A percentile compares a stretch with the other conserved stretches of the same genome.
phyloP scores from a whole-genome alignment of 2,113 vertebrate species.

The Petrocephalus zakoni region DNA sequence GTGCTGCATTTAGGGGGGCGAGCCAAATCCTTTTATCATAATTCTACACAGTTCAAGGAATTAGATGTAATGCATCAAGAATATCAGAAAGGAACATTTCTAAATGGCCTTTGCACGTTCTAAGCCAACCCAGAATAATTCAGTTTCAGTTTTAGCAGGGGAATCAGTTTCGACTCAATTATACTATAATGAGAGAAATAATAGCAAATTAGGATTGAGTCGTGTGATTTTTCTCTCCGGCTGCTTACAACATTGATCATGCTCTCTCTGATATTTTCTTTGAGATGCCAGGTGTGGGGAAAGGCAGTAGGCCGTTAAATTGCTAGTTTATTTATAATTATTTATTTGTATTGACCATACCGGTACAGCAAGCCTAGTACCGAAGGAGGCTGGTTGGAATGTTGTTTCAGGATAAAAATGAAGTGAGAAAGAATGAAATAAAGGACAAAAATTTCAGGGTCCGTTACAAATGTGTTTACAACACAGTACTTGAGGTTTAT shows the following conservation, averaged over 20 bases:
- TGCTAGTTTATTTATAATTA: conserved; percentile 13
- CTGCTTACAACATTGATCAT: conserved; percentile 5
- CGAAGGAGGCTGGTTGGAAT: not conserved
- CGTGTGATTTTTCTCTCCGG: not conserved
- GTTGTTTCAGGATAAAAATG: not conserved
- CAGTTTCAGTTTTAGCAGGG: not conserved
- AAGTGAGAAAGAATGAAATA: not conserved
- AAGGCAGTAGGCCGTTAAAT: conserved; percentile 3
- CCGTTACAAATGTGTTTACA: not conserved
- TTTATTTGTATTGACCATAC: conserved; percentile 8
- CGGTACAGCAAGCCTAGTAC: not conserved
- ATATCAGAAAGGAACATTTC: not conserved
- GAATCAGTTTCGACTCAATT: not conserved
- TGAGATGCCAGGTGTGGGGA: not conserved
- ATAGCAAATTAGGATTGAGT: not conserved
- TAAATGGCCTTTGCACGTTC: not conserved
- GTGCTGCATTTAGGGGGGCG: not conserved
- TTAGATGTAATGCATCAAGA: conserved; percentile 8
- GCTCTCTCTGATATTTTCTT: not conserved
- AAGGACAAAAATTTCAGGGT: not conserved
- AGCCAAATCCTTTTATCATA: not conserved
- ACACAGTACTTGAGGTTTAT: not conserved
- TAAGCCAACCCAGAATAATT: not conserved
- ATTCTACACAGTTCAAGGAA: not conserved
- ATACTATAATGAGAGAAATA: not conserved